Percentiles rank a stretch among this genome's conserved stretches.
phyloP scores from a whole-genome alignment of 2,888 invertebrate species.

The Lysandra coridon region DNA sequence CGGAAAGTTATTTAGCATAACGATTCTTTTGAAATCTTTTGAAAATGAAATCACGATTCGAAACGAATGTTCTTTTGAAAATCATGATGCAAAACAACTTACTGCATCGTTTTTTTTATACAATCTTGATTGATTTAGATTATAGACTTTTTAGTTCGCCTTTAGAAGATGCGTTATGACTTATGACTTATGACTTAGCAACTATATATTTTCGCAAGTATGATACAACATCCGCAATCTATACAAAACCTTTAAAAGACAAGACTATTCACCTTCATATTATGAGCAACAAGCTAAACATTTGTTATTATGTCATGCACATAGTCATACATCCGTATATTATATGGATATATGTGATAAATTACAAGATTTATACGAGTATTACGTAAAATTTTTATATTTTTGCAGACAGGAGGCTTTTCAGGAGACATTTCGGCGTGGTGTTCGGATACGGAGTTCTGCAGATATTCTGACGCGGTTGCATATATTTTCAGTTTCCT shows the following conservation, averaged over 20 bases:
- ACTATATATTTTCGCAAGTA: not conserved
- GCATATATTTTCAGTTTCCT: no score
- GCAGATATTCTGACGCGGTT: no score
- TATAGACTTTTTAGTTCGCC: not conserved
- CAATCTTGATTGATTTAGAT: not conserved
- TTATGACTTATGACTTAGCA: not conserved
- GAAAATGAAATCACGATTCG: not conserved
- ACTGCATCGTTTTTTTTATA: not conserved
- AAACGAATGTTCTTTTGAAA: no score
- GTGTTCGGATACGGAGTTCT: no score
- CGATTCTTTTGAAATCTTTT: not conserved
- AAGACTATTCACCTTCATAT: conserved; percentile 28
- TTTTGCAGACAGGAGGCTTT: no score
- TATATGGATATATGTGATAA: not conserved
- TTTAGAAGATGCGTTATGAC: not conserved
- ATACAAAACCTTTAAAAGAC: conserved; percentile 22
- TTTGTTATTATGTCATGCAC: conserved; percentile 26
- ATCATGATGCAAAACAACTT: not conserved
- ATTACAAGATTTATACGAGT: not conserved
- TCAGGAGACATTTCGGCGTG: no score
- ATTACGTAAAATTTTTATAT: not conserved
- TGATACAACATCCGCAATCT: conserved; percentile 15
- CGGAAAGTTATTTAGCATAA: no score
- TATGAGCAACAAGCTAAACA: conserved; percentile 19
- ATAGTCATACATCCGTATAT: not conserved